Base-by-base conservation (phyloP, 1,140 invertebrate genomes). In the Eciton burchellii region DNA sequence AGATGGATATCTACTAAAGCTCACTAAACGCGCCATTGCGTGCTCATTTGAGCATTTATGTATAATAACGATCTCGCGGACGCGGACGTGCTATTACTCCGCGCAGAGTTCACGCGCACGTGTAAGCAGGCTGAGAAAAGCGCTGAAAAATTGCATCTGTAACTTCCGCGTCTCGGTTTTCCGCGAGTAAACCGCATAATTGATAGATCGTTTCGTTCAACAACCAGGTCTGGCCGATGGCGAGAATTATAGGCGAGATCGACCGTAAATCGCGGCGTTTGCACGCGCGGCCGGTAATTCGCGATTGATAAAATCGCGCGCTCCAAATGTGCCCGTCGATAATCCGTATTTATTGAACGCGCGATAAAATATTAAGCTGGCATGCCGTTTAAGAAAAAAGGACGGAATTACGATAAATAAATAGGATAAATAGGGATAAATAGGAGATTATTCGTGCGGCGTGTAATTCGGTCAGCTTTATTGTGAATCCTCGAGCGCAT, bases 1-100 rank as follows among this genome's bases (percentile, higher is more conserved):
- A 70, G 74, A 79, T n/a, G n/a, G n/a, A 79, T 79, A 79, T 79
- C 74, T 35, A 63, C 56, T 79, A 79, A 79, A 79, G 29, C 49
- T 56, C 26, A 45, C 12, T n/a, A n/a, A n/a, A n/a, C 52, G 41
- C 66, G 52, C 16, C 21, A 65, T 56, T 54, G 63, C 63, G 41
- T 79, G 26, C 35, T 6, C 35, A 35, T 57, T 26, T 19, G 12
- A 9, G 24, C 49, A 57, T 26, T 79, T 77, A 56, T 24, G 16
- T 70, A n/a, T 56, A 70, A 70, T 49, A 70, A 56, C n/a, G 49
- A 45, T 43, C 49, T 54, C 74, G 9, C 74, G 41, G 54, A 54
- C 16, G 45, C 26, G n/a, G 16, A n/a, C n/a, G n/a, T n/a, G n/a
- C n/a, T n/a, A n/a, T n/a, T n/a, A n/a, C n/a, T n/a, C n/a, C n/a